These are phyloP conservation scores for Ctenicera cuprea DNA, from an alignment of 2,888 invertebrate species.

Conservation along the genomic window DNA sequence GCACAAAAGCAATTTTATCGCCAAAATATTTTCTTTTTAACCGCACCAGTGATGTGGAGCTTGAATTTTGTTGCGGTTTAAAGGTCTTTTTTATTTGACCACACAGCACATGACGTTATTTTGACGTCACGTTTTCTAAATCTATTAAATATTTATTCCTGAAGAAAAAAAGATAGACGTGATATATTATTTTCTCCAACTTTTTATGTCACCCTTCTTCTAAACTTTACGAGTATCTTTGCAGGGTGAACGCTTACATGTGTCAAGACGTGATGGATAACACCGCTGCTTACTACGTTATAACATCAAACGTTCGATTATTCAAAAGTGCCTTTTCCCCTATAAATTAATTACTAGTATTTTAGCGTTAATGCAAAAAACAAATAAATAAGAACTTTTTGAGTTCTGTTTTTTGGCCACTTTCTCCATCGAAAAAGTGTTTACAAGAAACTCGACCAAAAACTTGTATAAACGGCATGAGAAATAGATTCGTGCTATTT, in stretches of 20 bases:
- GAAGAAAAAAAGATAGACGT: conserved; percentile 15
- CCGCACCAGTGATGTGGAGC: too few species aligned
- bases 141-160: conserved; percentile 21
- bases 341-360: neutral
- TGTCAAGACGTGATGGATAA: conserved; percentile 28
- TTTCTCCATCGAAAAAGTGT: conserved; percentile 9
- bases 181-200: conserved; percentile 28
- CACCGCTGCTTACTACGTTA: conserved; percentile 1
- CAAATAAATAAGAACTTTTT: neutral
- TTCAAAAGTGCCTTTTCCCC: neutral
- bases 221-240: conserved; percentile 25
- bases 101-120: too few species aligned
- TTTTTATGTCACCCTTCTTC: conserved; percentile 17
- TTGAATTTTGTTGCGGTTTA: too few species aligned
- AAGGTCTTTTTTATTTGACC: too few species aligned
- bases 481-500: conserved; percentile 38
- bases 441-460: conserved; percentile 11
- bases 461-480: conserved; percentile 22
- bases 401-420: neutral
- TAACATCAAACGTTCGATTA: conserved; percentile 9
- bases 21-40: too few species aligned
- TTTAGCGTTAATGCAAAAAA: neutral
- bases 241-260: conserved; percentile 18
- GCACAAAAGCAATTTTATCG: neutral
- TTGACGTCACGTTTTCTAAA: too few species aligned